phyloP scores from a whole-genome alignment of 1,140 invertebrate species.

The Pristionchus pacificus region DNA sequence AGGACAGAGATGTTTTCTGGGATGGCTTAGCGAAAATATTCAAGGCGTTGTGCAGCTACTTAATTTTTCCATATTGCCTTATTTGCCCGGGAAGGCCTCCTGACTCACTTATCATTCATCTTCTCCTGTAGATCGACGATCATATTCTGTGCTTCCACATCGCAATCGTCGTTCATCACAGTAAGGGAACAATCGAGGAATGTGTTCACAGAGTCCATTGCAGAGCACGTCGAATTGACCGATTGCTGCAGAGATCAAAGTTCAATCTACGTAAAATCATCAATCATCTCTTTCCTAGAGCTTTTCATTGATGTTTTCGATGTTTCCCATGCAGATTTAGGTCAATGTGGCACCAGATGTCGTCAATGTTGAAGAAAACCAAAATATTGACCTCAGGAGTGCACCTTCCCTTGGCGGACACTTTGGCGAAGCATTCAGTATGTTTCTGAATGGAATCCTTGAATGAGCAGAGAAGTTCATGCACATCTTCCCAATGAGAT shows the following conservation, averaged over 20 bases:
- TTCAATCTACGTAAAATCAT: too few species aligned
- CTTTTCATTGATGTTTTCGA: too few species aligned
- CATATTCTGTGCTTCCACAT: slow-evolving; percentile 49
- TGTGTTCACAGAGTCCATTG: slow-evolving; percentile 49
- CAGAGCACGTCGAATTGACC: slow-evolving; percentile 35
- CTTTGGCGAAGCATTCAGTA: not conserved
- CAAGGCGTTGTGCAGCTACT: too few species aligned
- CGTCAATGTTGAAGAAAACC: slow-evolving; percentile 4
- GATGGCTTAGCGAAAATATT: too few species aligned
- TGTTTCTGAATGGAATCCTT: slow-evolving; percentile 25
- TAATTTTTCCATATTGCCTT: not conserved
- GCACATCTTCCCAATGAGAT: not conserved
- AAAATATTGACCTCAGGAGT: not conserved
- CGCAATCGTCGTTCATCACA: slow-evolving; percentile 46
- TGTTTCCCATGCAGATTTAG: too few species aligned
- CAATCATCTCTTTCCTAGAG: too few species aligned
- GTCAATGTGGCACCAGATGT: slow-evolving; percentile 26
- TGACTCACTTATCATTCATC: not conserved
- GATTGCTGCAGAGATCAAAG: not conserved
- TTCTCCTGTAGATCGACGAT: slow-evolving; percentile 46
- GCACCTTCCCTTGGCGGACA: not conserved
- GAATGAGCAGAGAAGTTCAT: slow-evolving; percentile 10
- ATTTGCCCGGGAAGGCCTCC: too few species aligned
- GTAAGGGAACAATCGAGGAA: slow-evolving; percentile 48
- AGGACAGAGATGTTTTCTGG: not conserved